Evolutionary conservation across 1,140 invertebrate genomes (phyloP).

Genomic region (Drosophila azteca): DNA sequence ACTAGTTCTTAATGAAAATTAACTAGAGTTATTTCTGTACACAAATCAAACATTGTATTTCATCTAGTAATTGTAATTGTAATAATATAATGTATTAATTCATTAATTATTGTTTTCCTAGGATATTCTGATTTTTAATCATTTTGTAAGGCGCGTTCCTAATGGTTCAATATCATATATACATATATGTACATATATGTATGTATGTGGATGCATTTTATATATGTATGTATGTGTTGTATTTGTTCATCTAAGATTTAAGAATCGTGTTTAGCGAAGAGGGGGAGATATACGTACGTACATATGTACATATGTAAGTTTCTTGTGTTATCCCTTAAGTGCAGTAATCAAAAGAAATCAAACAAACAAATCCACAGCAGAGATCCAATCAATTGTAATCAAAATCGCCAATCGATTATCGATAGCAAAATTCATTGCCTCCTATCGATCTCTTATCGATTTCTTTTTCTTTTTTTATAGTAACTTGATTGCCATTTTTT

Average conservation of each 20-base stretch:
- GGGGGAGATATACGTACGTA: constrained; percentile 2
- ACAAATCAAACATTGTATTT: constrained; percentile 44
- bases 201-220: too few relatives aligned
- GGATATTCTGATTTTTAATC: constrained; percentile 6
- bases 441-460: constrained; percentile 8
- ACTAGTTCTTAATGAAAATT: constrained; percentile 30
- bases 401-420: too few relatives aligned
- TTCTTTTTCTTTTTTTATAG: constrained; percentile 28
- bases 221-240: constrained; percentile 11
- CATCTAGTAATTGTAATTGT: constrained; percentile 22
- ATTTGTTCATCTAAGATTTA: too few relatives aligned
- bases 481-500: constrained; percentile 52
- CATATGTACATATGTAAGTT: not conserved
- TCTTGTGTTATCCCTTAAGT: constrained; percentile 4
- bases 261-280: too few relatives aligned
- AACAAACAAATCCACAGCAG: not conserved
- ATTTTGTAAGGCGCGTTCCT: constrained; percentile 63
- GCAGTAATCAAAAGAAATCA: constrained; percentile 24
- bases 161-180: constrained; percentile 42
- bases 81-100: constrained; percentile 31
- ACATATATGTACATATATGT: not conserved
- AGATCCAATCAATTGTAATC: too few relatives aligned
- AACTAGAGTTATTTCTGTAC: constrained; percentile 37
- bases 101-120: constrained; percentile 22
- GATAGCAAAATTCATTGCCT: not conserved